phyloP scores from a whole-genome alignment of 2,797 vertebrate genomes.

The Gobionotothen gibberifrons region DNA sequence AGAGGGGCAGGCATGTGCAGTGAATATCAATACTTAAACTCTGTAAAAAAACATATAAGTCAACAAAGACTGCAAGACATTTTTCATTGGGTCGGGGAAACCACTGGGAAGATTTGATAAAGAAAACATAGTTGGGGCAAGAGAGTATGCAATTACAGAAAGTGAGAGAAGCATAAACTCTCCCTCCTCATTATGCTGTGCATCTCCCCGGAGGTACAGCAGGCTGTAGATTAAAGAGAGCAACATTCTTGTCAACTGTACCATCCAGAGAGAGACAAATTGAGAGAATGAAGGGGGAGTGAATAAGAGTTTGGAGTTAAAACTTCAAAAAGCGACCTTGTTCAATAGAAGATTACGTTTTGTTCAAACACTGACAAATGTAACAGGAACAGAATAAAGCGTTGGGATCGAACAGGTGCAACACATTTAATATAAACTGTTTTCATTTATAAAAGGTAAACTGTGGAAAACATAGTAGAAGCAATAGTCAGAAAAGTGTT shows the following conservation, averaged over 20 bases:
- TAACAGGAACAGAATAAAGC: constrained; percentile 11
- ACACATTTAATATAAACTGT: neutral
- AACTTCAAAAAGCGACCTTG: constrained; percentile 46
- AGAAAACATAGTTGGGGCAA: constrained; percentile 57
- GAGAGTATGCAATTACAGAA: constrained; percentile 35
- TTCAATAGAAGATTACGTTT: constrained; percentile 37
- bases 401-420: neutral
- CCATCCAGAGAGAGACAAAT: constrained; percentile 37
- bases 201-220: constrained; percentile 55
- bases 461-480: neutral
- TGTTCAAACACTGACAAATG: neutral
- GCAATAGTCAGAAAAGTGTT: neutral
- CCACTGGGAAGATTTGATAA: constrained; percentile 58
- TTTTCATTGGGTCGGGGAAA: constrained; percentile 23
- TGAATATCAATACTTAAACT: constrained; percentile 37
- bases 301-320: constrained; percentile 24
- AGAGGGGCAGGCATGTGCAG: neutral
- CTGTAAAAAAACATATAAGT: constrained; percentile 21
- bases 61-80: constrained; percentile 24
- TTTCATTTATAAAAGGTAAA: neutral
- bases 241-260: constrained; percentile 41
- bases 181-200: constrained; percentile 46
- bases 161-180: constrained; percentile 14
- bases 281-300: constrained; percentile 31
- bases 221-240: constrained; percentile 63